Conservation (phyloP, 1,140 invertebrate species). For the Fragariocoptes setiger region DNA sequence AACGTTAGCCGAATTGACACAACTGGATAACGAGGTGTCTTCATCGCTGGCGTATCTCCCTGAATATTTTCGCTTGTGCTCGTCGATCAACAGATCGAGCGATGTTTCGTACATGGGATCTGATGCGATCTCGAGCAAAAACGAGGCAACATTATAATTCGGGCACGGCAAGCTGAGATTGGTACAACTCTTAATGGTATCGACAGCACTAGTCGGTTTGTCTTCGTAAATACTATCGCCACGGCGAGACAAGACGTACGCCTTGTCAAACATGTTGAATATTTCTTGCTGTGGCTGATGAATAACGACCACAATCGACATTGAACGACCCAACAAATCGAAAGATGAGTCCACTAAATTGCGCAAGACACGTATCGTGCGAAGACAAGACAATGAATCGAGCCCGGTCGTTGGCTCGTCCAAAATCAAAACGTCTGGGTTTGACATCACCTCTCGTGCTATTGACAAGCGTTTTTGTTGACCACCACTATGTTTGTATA, state of each 20-base stretch:
- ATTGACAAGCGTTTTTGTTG: conserved; percentile 71
- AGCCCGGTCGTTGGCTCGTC: conserved; percentile 9
- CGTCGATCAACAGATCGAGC: not conserved
- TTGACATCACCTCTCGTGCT: conserved; percentile 72
- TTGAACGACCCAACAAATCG: no score
- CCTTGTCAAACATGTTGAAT: not conserved
- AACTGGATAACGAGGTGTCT: no score
- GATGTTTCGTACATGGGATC: not conserved
- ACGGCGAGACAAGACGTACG: not conserved
- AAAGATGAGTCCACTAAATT: conserved; percentile 2
- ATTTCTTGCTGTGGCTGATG: not conserved
- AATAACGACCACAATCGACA: not conserved
- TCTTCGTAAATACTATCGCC: not conserved
- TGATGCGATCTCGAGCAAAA: not conserved
- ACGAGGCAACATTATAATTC: not conserved
- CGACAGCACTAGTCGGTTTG: not conserved
- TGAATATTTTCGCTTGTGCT: not conserved
- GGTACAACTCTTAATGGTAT: not conserved
- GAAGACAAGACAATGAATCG: conserved; percentile 3
- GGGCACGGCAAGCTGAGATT: not conserved
- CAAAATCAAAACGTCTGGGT: conserved; percentile 24
- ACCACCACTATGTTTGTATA: conserved; percentile 24
- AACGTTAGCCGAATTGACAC: no score
- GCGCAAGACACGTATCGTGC: conserved; percentile 1
- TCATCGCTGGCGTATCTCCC: no score